phyloP scores from a whole-genome alignment of 2,888 invertebrate genomes.

The Philopedon plagiatum region DNA sequence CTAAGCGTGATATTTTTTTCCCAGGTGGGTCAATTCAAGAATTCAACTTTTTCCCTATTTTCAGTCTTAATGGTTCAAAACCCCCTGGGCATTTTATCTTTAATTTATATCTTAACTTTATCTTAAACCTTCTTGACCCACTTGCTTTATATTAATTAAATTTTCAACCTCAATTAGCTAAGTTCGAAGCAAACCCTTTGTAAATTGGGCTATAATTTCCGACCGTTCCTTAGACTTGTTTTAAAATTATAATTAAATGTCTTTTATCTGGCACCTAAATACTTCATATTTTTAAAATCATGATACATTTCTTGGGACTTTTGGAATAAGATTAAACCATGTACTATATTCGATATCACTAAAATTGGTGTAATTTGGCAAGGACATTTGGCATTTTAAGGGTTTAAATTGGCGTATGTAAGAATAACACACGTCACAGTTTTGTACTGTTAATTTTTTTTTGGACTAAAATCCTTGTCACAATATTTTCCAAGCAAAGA shows the following conservation, averaged over 20 bases:
- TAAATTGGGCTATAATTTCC: slow-evolving; percentile 11
- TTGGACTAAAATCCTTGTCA: too few relatives aligned
- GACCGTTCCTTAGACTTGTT: slow-evolving; percentile 16
- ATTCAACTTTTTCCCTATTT: not conserved
- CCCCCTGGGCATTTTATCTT: not conserved
- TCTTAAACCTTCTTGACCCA: slow-evolving; percentile 6
- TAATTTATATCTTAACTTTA: not conserved
- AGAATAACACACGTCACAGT: too few relatives aligned
- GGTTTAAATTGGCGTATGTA: too few relatives aligned
- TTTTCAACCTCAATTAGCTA: slow-evolving; percentile 36
- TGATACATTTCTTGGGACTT: not conserved
- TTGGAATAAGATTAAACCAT: too few relatives aligned
- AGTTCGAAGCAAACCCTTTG: slow-evolving; percentile 22
- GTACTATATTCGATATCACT: too few relatives aligned
- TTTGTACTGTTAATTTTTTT: too few relatives aligned
- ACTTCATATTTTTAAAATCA: not conserved
- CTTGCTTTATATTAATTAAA: slow-evolving; percentile 31
- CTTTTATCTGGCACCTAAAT: not conserved
- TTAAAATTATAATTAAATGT: slow-evolving; percentile 15
- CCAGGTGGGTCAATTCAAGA: too few relatives aligned
- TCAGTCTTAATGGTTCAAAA: not conserved
- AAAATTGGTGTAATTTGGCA: too few relatives aligned
- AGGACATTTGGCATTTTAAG: too few relatives aligned
- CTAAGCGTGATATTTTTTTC: too few relatives aligned
- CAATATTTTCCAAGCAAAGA: too few relatives aligned